phyloP scores from a whole-genome alignment of 2,797 vertebrate genomes.

The Aselliscus stoliczkanus region DNA sequence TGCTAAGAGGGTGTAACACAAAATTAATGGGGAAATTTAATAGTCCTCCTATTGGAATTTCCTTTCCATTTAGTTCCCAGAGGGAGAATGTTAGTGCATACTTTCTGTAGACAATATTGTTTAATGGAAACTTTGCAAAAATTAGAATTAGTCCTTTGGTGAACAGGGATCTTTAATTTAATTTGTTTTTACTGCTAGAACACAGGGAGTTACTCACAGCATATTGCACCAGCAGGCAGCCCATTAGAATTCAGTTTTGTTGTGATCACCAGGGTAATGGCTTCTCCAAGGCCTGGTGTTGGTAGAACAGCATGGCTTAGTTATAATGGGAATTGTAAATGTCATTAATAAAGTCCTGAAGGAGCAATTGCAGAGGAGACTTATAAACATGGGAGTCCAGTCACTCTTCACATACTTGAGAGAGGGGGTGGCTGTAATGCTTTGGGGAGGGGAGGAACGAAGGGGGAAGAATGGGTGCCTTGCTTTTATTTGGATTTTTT shows the following conservation, averaged over 20 bases:
- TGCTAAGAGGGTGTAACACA: conserved; percentile 49
- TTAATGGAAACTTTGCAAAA: conserved; percentile 83
- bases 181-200: conserved; percentile 79
- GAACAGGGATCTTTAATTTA: conserved; percentile 80
- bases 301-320: not conserved
- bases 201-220: conserved; percentile 53
- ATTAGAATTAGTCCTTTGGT: conserved; percentile 79
- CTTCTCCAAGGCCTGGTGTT: conserved; percentile 61
- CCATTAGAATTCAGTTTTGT: conserved; percentile 61
- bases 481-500: not conserved
- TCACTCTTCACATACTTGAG: conserved; percentile 2
- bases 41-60: conserved; percentile 76
- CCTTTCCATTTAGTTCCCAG: conserved; percentile 56
- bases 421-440: not conserved
- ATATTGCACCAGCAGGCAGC: conserved; percentile 66
- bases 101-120: conserved; percentile 77
- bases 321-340: conserved; percentile 75
- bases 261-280: conserved; percentile 70
- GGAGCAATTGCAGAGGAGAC: conserved; percentile 72
- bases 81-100: not conserved
- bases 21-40: conserved; percentile 80
- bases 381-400: conserved; percentile 64
- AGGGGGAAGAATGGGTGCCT: not conserved
- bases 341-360: conserved; percentile 73
- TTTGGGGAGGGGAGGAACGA: not conserved